Evolutionary conservation across 1,140 invertebrate genomes (phyloP), one percentile per base, ranked within the genome.

Genomic region (Orius insidiosus): DNA sequence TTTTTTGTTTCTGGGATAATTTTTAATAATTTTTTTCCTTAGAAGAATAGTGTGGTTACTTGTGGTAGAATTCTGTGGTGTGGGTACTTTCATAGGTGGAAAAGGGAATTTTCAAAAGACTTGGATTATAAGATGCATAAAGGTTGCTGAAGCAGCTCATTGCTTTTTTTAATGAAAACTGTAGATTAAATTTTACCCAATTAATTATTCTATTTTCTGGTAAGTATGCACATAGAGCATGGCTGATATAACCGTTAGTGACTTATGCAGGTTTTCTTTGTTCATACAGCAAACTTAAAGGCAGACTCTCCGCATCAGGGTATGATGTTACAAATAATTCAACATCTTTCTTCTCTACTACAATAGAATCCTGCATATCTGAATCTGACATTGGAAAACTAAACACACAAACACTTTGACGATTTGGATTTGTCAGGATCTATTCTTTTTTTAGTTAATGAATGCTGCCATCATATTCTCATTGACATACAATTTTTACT

Each of bases 241-340:
- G 47, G 47, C 47, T 40, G 19, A 30, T 42, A 10, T 11, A 37
- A 41, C 14, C 19, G 31, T 34, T 41, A 48, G 10, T 37, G 18
- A 36, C 43, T 36, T 38, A 47, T 45, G 14, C 33, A 32, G 10
- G 44, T 35, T 41, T 60, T 56, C 55, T 58, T 54, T 52, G 46
- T 50, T 59, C 58, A 53, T 58, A 58, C 48, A 57, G 50, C 50
- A 52, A 52, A 45, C 50, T 52, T 34, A 47, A 45, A 40, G 46
- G 40, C 33, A 42, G 38, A 36, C 38, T 40, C 14, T 37, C 45
- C 37, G 37, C 40, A 35, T 54, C 52, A 54, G 52, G 53, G 52
- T 60, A 44, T 46, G 36, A 34, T 51, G 14, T 16, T 40, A 40
- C 38, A 40, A 8, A 14, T 40, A 40, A 40, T 16, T 16, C 14